phyloP scores from a whole-genome alignment of 1,140 invertebrate genomes.

The Prorops nasuta region DNA sequence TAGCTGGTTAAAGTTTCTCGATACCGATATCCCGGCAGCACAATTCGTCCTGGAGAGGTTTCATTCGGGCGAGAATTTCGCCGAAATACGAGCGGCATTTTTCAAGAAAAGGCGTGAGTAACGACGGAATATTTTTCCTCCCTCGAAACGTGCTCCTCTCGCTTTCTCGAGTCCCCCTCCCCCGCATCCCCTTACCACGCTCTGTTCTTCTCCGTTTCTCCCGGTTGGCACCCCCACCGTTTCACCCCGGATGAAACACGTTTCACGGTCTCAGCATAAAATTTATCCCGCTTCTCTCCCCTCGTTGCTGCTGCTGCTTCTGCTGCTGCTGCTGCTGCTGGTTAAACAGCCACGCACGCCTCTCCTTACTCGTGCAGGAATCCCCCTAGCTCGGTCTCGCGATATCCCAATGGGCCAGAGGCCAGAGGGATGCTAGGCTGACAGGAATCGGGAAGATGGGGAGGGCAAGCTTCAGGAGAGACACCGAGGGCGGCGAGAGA shows the following conservation, averaged over 20 bases:
- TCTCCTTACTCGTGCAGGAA: too few relatives aligned
- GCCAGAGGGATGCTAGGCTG: not conserved
- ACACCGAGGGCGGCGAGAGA: slow-evolving; percentile 16
- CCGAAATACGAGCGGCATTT: slow-evolving; percentile 36
- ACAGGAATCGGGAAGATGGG: slow-evolving; percentile 4
- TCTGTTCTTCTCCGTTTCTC: slow-evolving; percentile 19
- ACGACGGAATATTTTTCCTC: slow-evolving; percentile 41
- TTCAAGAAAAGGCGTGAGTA: slow-evolving; percentile 40
- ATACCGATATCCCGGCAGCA: slow-evolving; percentile 31
- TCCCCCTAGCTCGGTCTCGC: slow-evolving; percentile 22
- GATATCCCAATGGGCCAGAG: slow-evolving; percentile 24
- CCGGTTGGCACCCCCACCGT: slow-evolving; percentile 18
- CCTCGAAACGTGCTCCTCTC: slow-evolving; percentile 32
- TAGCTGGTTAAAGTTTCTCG: too few relatives aligned
- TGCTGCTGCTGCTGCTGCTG: too few relatives aligned
- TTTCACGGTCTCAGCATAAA: slow-evolving; percentile 50
- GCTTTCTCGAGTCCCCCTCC: slow-evolving; percentile 21
- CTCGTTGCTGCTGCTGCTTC: too few relatives aligned
- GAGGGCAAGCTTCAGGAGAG: slow-evolving; percentile 5
- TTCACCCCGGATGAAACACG: slow-evolving; percentile 40
- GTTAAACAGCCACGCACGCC: slow-evolving; percentile 48
- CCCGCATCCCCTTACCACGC: slow-evolving; percentile 15
- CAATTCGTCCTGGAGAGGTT: slow-evolving; percentile 31
- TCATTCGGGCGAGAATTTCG: slow-evolving; percentile 29
- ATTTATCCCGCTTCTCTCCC: slow-evolving; percentile 42